Evolutionary conservation across 53 echinoderm and acorn worm species (phyloP).

Genomic region (Holothuria scabra): DNA sequence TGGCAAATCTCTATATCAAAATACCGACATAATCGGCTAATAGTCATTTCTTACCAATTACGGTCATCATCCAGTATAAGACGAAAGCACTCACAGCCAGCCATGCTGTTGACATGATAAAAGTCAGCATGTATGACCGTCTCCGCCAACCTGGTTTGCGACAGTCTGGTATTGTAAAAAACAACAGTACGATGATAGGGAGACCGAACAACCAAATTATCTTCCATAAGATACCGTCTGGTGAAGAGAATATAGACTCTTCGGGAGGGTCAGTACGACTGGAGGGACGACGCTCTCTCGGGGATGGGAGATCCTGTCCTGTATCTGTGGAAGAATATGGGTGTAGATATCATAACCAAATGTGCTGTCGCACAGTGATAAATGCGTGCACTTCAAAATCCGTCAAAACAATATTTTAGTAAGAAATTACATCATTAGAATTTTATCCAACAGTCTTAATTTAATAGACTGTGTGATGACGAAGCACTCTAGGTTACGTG

Average conservation of each 20-base stretch:
- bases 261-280: slow-evolving; percentile 23
- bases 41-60: not conserved
- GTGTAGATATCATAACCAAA: no score
- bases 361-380: no score
- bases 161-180: slow-evolving; percentile 83
- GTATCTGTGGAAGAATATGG: no score
- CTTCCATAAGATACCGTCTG: slow-evolving; percentile 38
- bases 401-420: no score
- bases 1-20: no score
- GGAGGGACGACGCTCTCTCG: not conserved
- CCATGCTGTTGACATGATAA: slow-evolving; percentile 73
- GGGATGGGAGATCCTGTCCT: no score
- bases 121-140: slow-evolving; percentile 66
- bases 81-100: slow-evolving; percentile 71
- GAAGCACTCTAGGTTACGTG: no score
- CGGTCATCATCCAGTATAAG: slow-evolving; percentile 17
- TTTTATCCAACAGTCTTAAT: no score
- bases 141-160: slow-evolving; percentile 62
- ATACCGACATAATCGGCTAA: no score
- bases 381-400: no score
- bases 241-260: slow-evolving; percentile 64
- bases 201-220: slow-evolving; percentile 72
- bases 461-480: no score
- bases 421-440: no score
- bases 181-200: slow-evolving; percentile 64